Percentiles rank a stretch among this genome's conserved stretches.
phyloP scores from a whole-genome alignment of 1,140 invertebrate genomes.

The Zophobas morio region DNA sequence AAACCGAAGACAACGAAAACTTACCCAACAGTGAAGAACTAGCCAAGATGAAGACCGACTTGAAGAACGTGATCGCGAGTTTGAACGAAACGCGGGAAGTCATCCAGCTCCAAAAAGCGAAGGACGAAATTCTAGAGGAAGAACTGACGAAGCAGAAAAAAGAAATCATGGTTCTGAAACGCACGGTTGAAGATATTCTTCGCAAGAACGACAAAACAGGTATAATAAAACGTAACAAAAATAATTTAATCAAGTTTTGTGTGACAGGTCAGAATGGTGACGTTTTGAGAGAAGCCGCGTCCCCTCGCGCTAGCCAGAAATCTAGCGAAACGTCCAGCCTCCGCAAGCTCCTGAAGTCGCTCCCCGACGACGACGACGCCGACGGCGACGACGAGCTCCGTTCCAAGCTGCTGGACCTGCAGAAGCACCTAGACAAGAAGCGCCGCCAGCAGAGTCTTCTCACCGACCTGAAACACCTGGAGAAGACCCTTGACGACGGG shows the following conservation, averaged over 20 bases:
- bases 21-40: conserved; percentile 20
- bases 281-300: too few relatives aligned
- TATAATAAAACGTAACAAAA: too few relatives aligned
- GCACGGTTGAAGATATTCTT: conserved; percentile 7
- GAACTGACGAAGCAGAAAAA: conserved; percentile 53
- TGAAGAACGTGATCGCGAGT: conserved; percentile 43
- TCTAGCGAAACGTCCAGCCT: conserved; percentile 12
- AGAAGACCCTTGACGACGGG: not conserved
- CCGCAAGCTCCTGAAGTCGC: conserved; percentile 19
- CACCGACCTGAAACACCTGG: conserved; percentile 22
- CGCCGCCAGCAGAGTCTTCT: conserved; percentile 5
- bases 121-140: conserved; percentile 53
- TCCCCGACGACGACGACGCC: conserved; percentile 32
- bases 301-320: not conserved
- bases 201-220: conserved; percentile 37
- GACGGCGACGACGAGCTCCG: conserved; percentile 27
- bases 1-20: conserved; percentile 20
- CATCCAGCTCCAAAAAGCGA: conserved; percentile 50
- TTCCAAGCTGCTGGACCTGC: conserved; percentile 7
- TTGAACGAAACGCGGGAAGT: conserved; percentile 52
- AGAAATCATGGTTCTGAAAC: conserved; percentile 19
- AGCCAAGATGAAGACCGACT: conserved; percentile 26
- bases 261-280: too few relatives aligned
- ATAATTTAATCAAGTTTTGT: too few relatives aligned
- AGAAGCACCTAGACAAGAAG: conserved; percentile 34